phyloP scores from a whole-genome alignment of 1,140 invertebrate species.

The Cephus cinctus region DNA sequence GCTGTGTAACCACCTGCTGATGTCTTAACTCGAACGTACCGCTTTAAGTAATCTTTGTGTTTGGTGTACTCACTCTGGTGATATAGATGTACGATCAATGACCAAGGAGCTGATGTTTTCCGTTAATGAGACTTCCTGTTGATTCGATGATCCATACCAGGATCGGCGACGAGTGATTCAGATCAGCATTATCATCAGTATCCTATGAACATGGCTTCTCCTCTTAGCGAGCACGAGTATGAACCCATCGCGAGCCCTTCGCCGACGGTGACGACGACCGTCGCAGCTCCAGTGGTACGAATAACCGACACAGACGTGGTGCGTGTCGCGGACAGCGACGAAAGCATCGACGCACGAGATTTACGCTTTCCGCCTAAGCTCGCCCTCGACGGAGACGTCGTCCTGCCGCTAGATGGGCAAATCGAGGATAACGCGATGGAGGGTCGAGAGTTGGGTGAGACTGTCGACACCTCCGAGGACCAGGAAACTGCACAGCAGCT shows the following conservation, averaged over 20 bases:
- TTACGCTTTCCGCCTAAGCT: conserved; percentile 34
- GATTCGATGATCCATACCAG: too few relatives aligned
- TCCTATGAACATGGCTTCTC: conserved; percentile 23
- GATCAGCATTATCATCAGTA: too few relatives aligned
- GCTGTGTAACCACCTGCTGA: too few relatives aligned
- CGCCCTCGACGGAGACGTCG: conserved; percentile 47
- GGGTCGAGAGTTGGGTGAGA: conserved; percentile 42
- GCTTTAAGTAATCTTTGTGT: too few relatives aligned
- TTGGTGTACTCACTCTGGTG: too few relatives aligned
- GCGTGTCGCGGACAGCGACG: conserved; percentile 53
- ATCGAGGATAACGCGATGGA: conserved; percentile 53
- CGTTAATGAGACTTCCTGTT: too few relatives aligned
- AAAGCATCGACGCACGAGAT: conserved; percentile 49
- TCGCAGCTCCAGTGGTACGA: conserved; percentile 48
- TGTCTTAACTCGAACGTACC: too few relatives aligned
- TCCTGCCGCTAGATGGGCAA: conserved; percentile 48
- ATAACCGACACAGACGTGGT: conserved; percentile 51
- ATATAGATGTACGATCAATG: too few relatives aligned
- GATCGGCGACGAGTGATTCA: too few relatives aligned
- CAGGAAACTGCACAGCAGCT: conserved; percentile 44
- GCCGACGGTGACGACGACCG: conserved; percentile 41
- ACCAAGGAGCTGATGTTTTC: too few relatives aligned
- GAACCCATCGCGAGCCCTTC: conserved; percentile 66
- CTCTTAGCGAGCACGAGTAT: conserved; percentile 82
- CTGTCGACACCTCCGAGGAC: conserved; percentile 45